Evolutionary conservation across 2,797 vertebrate species (phyloP).

Genomic region (Halcyon leucocephala): DNA sequence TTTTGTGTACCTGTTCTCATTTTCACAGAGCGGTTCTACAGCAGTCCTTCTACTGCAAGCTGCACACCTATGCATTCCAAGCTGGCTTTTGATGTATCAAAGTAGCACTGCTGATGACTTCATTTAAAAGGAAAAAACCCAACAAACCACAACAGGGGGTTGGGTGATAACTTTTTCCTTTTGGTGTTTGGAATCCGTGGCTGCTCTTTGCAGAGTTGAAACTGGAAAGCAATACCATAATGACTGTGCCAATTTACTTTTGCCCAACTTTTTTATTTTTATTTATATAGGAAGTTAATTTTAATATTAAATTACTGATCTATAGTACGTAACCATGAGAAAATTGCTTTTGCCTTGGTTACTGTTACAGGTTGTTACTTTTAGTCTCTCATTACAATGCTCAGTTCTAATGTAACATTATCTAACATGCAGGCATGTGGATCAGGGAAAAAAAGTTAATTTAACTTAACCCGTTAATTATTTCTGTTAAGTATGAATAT

Average conservation of each 20-base stretch:
- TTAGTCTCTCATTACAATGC: constrained; percentile 58
- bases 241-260: constrained; percentile 83
- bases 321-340: constrained; percentile 11
- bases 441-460: constrained; percentile 67
- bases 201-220: constrained; percentile 60
- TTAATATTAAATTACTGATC: constrained; percentile 52
- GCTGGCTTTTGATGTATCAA: neutral
- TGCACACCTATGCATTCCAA: neutral
- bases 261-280: constrained; percentile 66
- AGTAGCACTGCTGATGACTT: neutral
- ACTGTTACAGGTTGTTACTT: constrained; percentile 64
- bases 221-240: constrained; percentile 75
- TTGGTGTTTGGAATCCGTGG: neutral
- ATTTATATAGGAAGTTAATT: constrained; percentile 71
- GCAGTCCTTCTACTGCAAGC: neutral
- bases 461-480: constrained; percentile 62
- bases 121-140: neutral
- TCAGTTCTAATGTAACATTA: constrained; percentile 37
- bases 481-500: constrained; percentile 53
- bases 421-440: constrained; percentile 87
- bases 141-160: neutral
- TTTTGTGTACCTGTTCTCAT: neutral
- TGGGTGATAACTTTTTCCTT: neutral
- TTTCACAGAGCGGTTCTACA: neutral
- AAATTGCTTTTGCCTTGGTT: constrained; percentile 64